phyloP scores from a whole-genome alignment of 2,113 vertebrate species.

The Dipodomys spectabilis region DNA sequence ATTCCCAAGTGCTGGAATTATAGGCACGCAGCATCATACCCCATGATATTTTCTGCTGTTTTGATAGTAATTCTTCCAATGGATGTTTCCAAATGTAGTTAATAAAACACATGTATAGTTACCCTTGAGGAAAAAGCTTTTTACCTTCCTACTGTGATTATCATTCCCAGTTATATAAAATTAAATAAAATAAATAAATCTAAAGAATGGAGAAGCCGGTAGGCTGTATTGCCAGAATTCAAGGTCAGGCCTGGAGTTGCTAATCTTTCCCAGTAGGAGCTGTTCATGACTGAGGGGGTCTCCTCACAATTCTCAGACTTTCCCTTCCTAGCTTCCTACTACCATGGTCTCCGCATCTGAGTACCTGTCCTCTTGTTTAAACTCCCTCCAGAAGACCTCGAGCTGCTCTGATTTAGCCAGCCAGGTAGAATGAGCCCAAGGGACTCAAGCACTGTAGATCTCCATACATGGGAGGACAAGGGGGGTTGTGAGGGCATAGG shows the following conservation, averaged over 20 bases:
- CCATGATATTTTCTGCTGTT: not conserved
- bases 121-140: not conserved
- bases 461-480: not conserved
- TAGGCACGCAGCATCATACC: too few species aligned
- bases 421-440: fast-evolving
- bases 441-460: not conserved
- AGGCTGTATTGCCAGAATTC: not conserved
- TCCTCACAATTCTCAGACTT: not conserved
- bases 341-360: not conserved
- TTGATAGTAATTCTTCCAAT: not conserved
- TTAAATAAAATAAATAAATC: not conserved
- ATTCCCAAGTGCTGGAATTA: too few species aligned
- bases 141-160: not conserved
- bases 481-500: too few species aligned
- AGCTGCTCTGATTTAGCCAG: fast-evolving
- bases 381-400: not conserved
- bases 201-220: not conserved
- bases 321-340: not conserved
- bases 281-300: not conserved
- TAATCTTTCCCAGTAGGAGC: not conserved
- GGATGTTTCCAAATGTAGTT: not conserved
- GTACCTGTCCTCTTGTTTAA: not conserved
- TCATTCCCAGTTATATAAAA: not conserved
- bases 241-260: not conserved
- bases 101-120: not conserved